Evolutionary conservation across 2,888 invertebrate genomes (phyloP).

Genomic region (Petrophora chlorosata): DNA sequence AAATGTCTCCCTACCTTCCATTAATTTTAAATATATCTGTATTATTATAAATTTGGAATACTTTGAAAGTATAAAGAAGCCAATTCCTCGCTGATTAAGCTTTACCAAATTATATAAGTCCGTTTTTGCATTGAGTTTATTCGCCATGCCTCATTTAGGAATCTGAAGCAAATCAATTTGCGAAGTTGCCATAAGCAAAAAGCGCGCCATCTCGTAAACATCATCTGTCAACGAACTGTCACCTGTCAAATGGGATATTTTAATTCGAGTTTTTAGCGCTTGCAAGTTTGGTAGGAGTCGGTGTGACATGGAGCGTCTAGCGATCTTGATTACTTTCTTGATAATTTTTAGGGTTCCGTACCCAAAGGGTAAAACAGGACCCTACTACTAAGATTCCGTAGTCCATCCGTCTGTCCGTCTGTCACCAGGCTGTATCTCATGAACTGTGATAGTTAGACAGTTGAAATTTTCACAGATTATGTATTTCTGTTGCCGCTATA

Average conservation of each 20-base stretch:
- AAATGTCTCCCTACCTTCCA: too few species aligned
- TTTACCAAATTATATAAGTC: constrained; percentile 12
- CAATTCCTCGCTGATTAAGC: constrained; percentile 9
- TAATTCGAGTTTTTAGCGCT: constrained; percentile 54
- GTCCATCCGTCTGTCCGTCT: too few species aligned
- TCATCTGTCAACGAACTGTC: constrained; percentile 60
- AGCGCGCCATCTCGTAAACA: constrained; percentile 38
- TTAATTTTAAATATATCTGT: too few species aligned
- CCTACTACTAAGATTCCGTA: too few species aligned
- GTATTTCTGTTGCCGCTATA: too few species aligned
- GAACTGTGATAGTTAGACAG: too few species aligned
- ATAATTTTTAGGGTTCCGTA: not conserved
- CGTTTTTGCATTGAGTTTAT: constrained; percentile 22
- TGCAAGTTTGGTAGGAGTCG: constrained; percentile 12
- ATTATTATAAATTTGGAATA: not conserved
- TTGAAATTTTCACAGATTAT: too few species aligned
- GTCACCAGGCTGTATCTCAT: too few species aligned
- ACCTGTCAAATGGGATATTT: constrained; percentile 66
- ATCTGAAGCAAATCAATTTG: constrained; percentile 39
- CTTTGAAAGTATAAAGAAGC: not conserved
- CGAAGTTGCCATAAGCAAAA: constrained; percentile 40
- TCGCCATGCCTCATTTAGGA: constrained; percentile 27
- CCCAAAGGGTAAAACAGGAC: too few species aligned
- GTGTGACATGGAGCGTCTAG: constrained; percentile 17
- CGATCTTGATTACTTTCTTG: not conserved